Base-by-base conservation (phyloP, 2,888 invertebrate species). In the Caenorhabditis japonica region DNA sequence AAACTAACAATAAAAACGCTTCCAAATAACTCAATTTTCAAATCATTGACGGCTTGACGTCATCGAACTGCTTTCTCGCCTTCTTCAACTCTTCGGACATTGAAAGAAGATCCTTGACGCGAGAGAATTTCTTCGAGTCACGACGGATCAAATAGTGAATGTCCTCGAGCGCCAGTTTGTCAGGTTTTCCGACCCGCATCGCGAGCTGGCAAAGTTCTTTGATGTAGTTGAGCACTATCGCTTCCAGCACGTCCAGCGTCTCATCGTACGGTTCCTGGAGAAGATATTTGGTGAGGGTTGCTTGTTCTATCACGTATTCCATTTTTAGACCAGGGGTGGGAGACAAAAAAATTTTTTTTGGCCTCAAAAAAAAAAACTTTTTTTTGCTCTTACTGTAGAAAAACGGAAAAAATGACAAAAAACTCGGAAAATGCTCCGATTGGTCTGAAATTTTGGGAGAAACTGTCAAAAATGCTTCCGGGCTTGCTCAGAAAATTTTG, bases 61-160 rank as follows among this genome's bases (percentile, higher is more conserved):
- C 97, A 90, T 99, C 99, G 90, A 99, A 99, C 75, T 97, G 97
- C 90, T 99, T 99, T 83, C 99, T 91, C 13, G 99, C 99, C 89
- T 95, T 94, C 90, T 97, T 96, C 51, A 99, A 90, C 89, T 99
- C 97, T 89, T 99, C 99, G 89, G 97, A 99, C 97, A 99, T 87
- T 84, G 84, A 83, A 12, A 87, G 75, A 7, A 86, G 79, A 41
- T 86, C 86, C 80, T 96, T 96, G 0, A 99, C 97, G 84, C 99
- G 91, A 2, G 97, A 95, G 90, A 95, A 99, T 89, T 99, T 99
- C 79, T 97, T 91, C 34, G 92, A 91, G 90, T 99, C 99, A 90
- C 97, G 97, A 39, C 97, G 91, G 0, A 99, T 97, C 86, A 95
- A 89, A 86, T 92, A 99, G 53, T 84, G 81, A 38, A 99, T 95